Base-by-base conservation (phyloP, 37 sponge, comb jelly and placozoan species). In the Diacarnus erythraeanus region DNA sequence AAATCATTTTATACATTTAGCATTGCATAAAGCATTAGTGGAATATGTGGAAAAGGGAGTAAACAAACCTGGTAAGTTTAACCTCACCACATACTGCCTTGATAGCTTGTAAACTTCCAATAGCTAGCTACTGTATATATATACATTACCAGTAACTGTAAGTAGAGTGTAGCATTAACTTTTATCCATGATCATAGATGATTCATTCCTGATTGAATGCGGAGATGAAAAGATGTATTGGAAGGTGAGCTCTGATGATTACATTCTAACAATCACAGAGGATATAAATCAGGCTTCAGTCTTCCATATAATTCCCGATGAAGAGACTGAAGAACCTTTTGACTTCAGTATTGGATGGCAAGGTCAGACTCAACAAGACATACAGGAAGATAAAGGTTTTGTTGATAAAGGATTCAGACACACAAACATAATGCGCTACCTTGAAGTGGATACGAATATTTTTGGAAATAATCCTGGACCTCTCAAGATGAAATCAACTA, bases 41-140 rank as follows among this genome's bases (percentile, higher is more conserved):
- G 27, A 64, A 23, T 86, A 79, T 59, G 57, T 75, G 43, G 77
- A 66, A 3, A 38, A 42, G 3, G 42, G 74, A 72, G 66, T 61
- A 27, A 79, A 85, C 41, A 61, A 20, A 22, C 70, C 61, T 60
- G 57, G 87, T 86, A 64, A 80, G 87, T 80, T 42, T 38, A 42
- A 12, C 12, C 10, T 47, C 10, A 12, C 10, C 6, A 47, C 12
- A n/a, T n/a, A n/a, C n/a, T n/a, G n/a, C n/a, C n/a, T n/a, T n/a
- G n/a, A n/a, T n/a, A n/a, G n/a, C n/a, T n/a, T n/a, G n/a, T n/a
- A n/a, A n/a, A n/a, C n/a, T n/a, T n/a, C n/a, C n/a, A n/a, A n/a
- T n/a, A n/a, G n/a, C n/a, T n/a, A n/a, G n/a, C n/a, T n/a, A n/a
- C n/a, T n/a, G n/a, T n/a, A n/a, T n/a, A n/a, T n/a, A n/a, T n/a